Percentiles rank a stretch among this genome's conserved stretches.
These are phyloP conservation scores for Dryobates pubescens DNA, from an alignment of 2,797 vertebrate species.

Conservation along the genomic window DNA sequence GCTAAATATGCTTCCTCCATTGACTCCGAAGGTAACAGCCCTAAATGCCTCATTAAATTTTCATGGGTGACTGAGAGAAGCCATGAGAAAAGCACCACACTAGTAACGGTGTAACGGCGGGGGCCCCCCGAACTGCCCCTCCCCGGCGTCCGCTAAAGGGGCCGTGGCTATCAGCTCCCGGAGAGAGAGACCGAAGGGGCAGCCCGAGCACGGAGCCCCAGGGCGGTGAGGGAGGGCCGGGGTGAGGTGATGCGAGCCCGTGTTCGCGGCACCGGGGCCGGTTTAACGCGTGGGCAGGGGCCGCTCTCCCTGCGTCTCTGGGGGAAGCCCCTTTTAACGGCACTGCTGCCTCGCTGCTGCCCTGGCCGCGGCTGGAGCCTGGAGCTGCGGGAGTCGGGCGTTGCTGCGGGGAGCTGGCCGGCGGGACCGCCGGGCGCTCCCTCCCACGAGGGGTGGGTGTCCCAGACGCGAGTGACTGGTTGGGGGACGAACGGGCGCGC, in stretches of 20 bases:
- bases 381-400: not conserved
- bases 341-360: not conserved
- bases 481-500: not conserved
- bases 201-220: not conserved
- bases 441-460: not conserved
- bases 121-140: too few relatives aligned
- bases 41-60: slow-evolving; percentile 83
- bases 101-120: not conserved
- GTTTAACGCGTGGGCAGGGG: not conserved
- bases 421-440: not conserved
- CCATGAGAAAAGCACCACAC: slow-evolving; percentile 58
- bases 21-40: slow-evolving; percentile 78
- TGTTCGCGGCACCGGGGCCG: not conserved
- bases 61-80: slow-evolving; percentile 77
- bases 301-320: not conserved
- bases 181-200: not conserved
- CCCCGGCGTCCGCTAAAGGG: not conserved
- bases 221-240: not conserved
- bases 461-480: not conserved
- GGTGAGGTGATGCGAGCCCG: not conserved
- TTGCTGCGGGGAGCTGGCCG: not conserved
- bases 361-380: not conserved
- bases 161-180: not conserved
- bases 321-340: not conserved
- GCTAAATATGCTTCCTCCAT: slow-evolving; percentile 79